Conservation (phyloP, 1,140 invertebrate genomes). For the Apis laboriosa region DNA sequence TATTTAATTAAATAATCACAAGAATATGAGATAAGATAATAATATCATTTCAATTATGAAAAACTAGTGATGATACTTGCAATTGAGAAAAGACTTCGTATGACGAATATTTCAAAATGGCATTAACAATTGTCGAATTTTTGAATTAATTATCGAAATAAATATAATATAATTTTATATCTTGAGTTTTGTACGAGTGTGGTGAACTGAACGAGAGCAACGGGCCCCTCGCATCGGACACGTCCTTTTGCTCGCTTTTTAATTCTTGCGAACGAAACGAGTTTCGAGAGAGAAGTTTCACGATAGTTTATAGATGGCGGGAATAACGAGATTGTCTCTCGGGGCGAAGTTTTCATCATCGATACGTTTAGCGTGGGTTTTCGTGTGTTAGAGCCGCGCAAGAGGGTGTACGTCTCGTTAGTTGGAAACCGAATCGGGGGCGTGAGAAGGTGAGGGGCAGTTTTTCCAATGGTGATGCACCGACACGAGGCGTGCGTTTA, state of each 20-base stretch:
- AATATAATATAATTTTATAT: no score
- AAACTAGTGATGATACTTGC: no score
- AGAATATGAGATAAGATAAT: no score
- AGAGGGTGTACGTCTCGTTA: slow-evolving; percentile 51
- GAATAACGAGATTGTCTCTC: slow-evolving; percentile 50
- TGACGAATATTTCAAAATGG: no score
- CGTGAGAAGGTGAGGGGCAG: slow-evolving; percentile 32
- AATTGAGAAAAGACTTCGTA: no score
- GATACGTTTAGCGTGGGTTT: slow-evolving; percentile 13
- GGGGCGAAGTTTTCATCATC: slow-evolving; percentile 30
- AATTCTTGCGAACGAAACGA: slow-evolving; percentile 2
- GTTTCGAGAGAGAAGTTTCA: neutral
- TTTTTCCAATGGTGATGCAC: slow-evolving; percentile 61
- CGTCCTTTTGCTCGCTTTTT: slow-evolving; percentile 1
- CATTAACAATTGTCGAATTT: no score
- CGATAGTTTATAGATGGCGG: slow-evolving; percentile 31
- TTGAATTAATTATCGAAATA: no score
- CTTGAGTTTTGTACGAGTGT: no score
- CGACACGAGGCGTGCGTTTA: slow-evolving; percentile 51
- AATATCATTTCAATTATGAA: no score
- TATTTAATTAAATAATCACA: no score
- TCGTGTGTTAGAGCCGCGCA: slow-evolving; percentile 7
- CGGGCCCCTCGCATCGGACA: neutral
- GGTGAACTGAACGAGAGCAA: neutral
- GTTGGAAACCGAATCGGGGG: slow-evolving; percentile 49